Base-by-base conservation (phyloP, 2,797 vertebrate genomes). In the Pteropus rufus region DNA sequence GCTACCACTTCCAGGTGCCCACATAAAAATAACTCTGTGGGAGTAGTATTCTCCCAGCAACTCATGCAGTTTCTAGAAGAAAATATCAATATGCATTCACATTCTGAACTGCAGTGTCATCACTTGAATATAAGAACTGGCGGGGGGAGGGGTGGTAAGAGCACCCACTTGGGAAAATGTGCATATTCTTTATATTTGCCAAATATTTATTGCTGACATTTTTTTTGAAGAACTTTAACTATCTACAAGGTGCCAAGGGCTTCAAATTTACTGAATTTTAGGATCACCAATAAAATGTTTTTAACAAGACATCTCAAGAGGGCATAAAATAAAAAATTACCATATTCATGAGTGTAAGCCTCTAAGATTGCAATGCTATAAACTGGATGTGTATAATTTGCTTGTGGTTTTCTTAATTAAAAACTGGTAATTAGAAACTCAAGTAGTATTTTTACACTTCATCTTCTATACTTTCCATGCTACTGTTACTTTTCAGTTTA, bases 1-100 rank as follows among this genome's bases (percentile, higher is more conserved):
- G 97, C 94, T 98, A 98, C 98, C 98, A 96, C 98, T 98, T 99
- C 99, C 99, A 99, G 99, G 99, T 99, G 99, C 98, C 98, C 73
- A 96, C 92, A 98, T 99, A 99, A 99, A 99, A 99, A 99, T 99
- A 99, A 99, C 98, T 98, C 97, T 52, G 95, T 93, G 98, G 98
- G 98, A 98, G 98, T 98, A 98, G 98, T 97, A 97, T 97, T 97
- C 97, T 98, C 98, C 98, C 97, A 98, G 97, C 81, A 98, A 98
- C 97, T 98, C 98, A 98, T 86, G 97, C 98, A 97, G 88, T 97
- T 98, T 98, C 98, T 97, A 98, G 98, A 98, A 96, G 98, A 98
- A 98, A 98, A 99, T 98, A 98, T 99, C 99, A 98, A 98, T 98
- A 99, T 97, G 98, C 97, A 96, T 98, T 98, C 98, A 98, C 97